phyloP scores from a whole-genome alignment of 2,797 vertebrate genomes.

The Sebastes vulpes region DNA sequence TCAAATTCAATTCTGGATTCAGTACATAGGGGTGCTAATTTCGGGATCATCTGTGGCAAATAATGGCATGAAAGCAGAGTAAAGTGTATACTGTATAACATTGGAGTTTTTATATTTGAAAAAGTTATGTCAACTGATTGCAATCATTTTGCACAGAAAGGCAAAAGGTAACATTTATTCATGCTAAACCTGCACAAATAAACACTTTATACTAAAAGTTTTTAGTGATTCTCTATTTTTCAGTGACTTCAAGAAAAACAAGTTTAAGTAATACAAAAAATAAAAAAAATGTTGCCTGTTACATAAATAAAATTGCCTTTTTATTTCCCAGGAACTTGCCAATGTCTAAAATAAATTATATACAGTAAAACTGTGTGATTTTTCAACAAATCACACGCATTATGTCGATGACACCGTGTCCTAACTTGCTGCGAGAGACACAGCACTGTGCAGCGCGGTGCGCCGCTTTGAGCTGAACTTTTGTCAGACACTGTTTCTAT shows the following conservation, averaged over 20 bases:
- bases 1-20: neutral
- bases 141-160: neutral
- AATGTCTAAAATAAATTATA: too few relatives aligned
- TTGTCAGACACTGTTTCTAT: too few relatives aligned
- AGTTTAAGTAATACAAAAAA: neutral
- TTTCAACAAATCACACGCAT: too few relatives aligned
- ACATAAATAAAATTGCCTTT: too few relatives aligned
- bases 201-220: neutral
- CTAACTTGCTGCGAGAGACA: too few relatives aligned
- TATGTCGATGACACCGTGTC: too few relatives aligned
- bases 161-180: neutral
- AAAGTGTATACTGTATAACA: neutral
- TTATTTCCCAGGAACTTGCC: too few relatives aligned
- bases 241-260: neutral
- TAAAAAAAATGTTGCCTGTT: neutral
- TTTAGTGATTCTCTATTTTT: too few relatives aligned
- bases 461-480: fast-evolving
- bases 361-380: too few relatives aligned
- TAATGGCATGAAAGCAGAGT: neutral
- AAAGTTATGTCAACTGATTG: neutral
- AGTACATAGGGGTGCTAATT: neutral
- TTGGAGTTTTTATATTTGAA: neutral
- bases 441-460: too few relatives aligned
- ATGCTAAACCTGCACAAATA: neutral
- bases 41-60: too few relatives aligned